These are phyloP conservation scores for Chironomus striatipennis DNA, from an alignment of 1,140 invertebrate species.

Conservation along the genomic window DNA sequence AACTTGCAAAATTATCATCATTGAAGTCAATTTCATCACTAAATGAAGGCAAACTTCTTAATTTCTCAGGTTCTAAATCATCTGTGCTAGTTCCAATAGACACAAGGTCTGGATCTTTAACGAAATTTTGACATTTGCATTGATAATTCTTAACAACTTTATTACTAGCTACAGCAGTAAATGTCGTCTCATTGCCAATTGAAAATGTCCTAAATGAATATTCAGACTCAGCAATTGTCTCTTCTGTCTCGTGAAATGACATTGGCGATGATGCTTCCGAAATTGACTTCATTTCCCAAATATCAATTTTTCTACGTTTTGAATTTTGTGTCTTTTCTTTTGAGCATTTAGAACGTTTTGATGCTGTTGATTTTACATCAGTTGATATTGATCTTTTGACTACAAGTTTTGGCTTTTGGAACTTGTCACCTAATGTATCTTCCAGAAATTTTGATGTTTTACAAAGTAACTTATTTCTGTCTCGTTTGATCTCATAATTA, in stretches of 20 bases:
- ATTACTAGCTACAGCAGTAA: background rate
- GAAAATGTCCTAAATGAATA: background rate
- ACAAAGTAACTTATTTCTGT: background rate
- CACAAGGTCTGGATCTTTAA: background rate
- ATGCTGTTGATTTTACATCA: background rate
- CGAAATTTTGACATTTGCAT: background rate
- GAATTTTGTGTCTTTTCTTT: background rate
- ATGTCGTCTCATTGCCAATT: conserved; percentile 18
- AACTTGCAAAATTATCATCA: too few relatives aligned
- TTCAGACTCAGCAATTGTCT: background rate
- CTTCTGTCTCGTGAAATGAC: background rate
- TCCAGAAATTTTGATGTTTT: background rate
- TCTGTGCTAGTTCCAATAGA: background rate
- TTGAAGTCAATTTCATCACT: background rate
- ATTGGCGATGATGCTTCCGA: background rate
- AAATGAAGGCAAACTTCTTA: background rate
- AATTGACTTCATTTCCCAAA: background rate
- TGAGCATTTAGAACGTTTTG: background rate
- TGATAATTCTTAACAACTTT: background rate
- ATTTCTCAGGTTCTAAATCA: background rate
- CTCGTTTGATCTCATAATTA: conserved; percentile 5
- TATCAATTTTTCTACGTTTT: background rate
- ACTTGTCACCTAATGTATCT: background rate
- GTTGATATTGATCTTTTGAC: background rate
- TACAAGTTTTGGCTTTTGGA: background rate